These are phyloP conservation scores for Cliona cf. orientalis DNA, from an alignment of 37 sponge, comb jelly and placozoan genomes.

Conservation along the genomic window DNA sequence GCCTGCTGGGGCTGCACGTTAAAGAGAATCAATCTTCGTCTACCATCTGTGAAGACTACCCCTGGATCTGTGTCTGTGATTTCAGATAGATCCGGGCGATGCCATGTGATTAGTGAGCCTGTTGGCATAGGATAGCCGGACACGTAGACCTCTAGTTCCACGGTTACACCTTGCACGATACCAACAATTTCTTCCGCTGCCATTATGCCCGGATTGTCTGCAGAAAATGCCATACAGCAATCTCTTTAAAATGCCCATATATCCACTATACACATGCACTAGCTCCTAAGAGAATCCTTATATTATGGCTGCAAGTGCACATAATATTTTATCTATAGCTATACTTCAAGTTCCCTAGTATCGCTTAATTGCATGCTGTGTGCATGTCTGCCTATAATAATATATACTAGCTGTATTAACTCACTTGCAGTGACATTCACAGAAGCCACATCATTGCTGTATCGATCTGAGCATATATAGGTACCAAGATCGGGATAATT, in stretches of 20 bases:
- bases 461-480: constrained; percentile 23
- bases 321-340: background rate
- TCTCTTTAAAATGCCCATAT: too few relatives aligned
- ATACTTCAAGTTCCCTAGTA: too few relatives aligned
- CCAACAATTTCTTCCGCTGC: background rate
- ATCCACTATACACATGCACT: too few relatives aligned
- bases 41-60: background rate
- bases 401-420: too few relatives aligned
- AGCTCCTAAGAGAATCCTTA: too few relatives aligned
- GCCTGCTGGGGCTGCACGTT: constrained; percentile 8
- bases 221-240: background rate
- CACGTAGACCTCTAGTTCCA: background rate
- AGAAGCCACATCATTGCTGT: background rate
- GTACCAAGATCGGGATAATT: constrained; percentile 1
- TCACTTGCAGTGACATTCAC: constrained; percentile 26
- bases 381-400: too few relatives aligned
- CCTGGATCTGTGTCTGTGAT: background rate
- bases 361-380: too few relatives aligned
- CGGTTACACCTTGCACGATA: background rate
- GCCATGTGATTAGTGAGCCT: background rate
- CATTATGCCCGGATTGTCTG: background rate
- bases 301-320: too few relatives aligned
- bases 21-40: constrained; percentile 1
- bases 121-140: background rate
- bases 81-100: background rate